Conservation (phyloP, 1,140 invertebrate genomes). For the Meloidogyne floridensis region DNA sequence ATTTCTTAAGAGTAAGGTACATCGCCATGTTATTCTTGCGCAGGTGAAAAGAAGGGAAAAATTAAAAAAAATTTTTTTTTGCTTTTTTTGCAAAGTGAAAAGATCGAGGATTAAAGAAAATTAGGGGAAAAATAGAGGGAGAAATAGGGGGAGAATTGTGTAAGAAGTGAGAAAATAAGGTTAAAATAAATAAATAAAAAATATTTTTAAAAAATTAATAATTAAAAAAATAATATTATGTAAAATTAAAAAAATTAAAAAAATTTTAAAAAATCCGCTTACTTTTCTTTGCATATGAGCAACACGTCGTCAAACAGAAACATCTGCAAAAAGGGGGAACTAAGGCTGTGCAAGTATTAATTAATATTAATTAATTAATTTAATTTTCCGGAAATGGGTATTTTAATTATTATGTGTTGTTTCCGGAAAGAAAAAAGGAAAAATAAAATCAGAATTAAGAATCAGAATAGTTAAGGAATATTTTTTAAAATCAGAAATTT, state of each 20-base stretch:
- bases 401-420: conserved; percentile 22
- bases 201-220: neutral
- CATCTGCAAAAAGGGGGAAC: conserved; percentile 60
- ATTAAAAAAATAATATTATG: neutral
- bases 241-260: neutral
- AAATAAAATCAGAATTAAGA: too few relatives aligned
- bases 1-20: too few relatives aligned
- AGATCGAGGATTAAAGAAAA: conserved; percentile 21
- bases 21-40: too few relatives aligned
- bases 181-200: neutral
- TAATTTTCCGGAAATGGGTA: conserved; percentile 35
- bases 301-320: conserved; percentile 69
- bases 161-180: neutral
- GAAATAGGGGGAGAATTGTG: neutral
- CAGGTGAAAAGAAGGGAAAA: neutral
- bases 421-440: too few relatives aligned
- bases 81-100: neutral
- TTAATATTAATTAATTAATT: conserved; percentile 55
- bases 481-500: too few relatives aligned
- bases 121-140: too few relatives aligned
- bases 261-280: conserved; percentile 47
- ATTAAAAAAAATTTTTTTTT: conserved; percentile 18
- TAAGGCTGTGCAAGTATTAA: neutral
- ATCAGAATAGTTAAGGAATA: too few relatives aligned
- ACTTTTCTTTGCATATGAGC: conserved; percentile 70